Evolutionary conservation across 2,888 invertebrate genomes (phyloP).

Genomic region (Andrena chrysosceles): DNA sequence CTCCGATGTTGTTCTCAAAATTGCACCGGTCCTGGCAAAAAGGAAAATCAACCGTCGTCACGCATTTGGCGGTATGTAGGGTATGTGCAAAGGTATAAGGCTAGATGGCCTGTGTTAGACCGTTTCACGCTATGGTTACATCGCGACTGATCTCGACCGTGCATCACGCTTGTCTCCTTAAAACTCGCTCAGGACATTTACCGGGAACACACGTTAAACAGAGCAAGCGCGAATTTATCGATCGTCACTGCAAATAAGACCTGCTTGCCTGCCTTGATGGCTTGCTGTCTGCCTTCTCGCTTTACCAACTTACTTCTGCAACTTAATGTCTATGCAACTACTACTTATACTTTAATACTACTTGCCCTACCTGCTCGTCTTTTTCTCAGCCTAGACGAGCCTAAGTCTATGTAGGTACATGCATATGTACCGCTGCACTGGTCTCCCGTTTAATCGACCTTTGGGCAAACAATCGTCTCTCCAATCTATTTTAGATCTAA

Average conservation of each 20-base stretch:
- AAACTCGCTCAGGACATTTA: conserved; percentile 63
- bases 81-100: conserved; percentile 53
- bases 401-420: no score
- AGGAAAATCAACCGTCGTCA: conserved; percentile 74
- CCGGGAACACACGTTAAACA: conserved; percentile 54
- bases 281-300: not conserved
- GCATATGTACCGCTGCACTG: not conserved
- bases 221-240: conserved; percentile 81
- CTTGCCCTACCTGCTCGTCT: not conserved
- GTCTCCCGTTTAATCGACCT: not conserved
- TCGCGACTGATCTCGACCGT: conserved; percentile 82
- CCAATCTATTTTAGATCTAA: not conserved
- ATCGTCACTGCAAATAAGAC: conserved; percentile 63
- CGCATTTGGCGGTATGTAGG: conserved; percentile 74
- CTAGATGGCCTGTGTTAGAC: conserved; percentile 82
- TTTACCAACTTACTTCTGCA: not conserved
- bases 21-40: conserved; percentile 37
- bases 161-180: conserved; percentile 71
- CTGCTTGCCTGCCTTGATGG: not conserved
- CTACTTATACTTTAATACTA: not conserved
- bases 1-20: conserved; percentile 26
- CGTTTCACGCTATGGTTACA: conserved; percentile 83
- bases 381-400: not conserved
- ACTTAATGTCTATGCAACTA: not conserved
- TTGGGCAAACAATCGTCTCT: not conserved